Percentiles rank a stretch among this genome's conserved stretches.
Evolutionary conservation across 2,888 invertebrate genomes (phyloP).

Genomic region (Cantharis rustica): DNA sequence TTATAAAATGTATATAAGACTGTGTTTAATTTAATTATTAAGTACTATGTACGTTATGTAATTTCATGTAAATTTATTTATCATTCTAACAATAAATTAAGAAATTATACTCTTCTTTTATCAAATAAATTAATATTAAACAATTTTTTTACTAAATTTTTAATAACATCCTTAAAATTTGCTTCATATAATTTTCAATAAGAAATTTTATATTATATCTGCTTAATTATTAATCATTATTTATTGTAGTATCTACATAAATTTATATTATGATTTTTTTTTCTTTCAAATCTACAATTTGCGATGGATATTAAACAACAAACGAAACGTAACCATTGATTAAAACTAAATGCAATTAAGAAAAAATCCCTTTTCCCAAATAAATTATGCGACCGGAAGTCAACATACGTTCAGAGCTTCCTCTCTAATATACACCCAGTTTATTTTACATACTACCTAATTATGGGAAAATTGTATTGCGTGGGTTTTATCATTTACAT

Average conservation of each 20-base stretch:
- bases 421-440: not conserved
- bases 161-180: not conserved
- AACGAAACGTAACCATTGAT: not conserved
- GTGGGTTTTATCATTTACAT: not conserved
- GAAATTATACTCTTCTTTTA: not conserved
- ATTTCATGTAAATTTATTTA: not conserved
- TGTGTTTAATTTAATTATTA: not conserved
- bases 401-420: not conserved
- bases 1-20: not conserved
- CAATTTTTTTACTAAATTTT: not conserved
- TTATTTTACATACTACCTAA: not conserved
- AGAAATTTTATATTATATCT: too few relatives aligned
- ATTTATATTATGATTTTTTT: not conserved
- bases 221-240: not conserved
- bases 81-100: not conserved
- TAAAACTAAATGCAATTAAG: not conserved
- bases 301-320: not conserved
- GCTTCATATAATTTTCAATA: not conserved
- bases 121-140: not conserved
- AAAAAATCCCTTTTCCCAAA: not conserved
- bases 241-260: not conserved
- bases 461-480: not conserved
- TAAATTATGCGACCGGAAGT: not conserved
- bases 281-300: not conserved
- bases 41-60: not conserved